Percentiles rank a stretch among this genome's conserved stretches.
phyloP scores from a whole-genome alignment of 1,140 invertebrate species.

The Coboldia fuscipes region DNA sequence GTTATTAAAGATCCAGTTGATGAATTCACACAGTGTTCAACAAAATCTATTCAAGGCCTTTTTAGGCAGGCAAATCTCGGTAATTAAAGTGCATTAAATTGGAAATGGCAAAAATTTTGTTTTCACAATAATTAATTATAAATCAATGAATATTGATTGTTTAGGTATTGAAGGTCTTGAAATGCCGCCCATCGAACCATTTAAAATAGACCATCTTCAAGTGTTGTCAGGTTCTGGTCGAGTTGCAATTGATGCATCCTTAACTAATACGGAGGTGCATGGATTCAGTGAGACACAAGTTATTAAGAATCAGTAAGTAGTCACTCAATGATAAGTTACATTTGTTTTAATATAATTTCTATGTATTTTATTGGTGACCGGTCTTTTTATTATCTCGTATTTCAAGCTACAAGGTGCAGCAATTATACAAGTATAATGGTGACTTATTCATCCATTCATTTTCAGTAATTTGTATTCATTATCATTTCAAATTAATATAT shows the following conservation, averaged over 20 bases:
- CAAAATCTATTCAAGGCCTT: conserved; percentile 32
- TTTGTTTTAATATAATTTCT: too few relatives aligned
- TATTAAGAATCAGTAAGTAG: conserved; percentile 31
- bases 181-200: conserved; percentile 35
- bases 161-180: conserved; percentile 20
- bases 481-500: too few relatives aligned
- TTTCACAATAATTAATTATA: conserved; percentile 7
- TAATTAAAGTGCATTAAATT: conserved; percentile 2
- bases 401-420: too few relatives aligned
- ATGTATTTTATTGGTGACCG: too few relatives aligned
- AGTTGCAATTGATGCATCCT: conserved; percentile 39
- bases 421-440: too few relatives aligned
- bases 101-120: background rate
- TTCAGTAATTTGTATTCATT: too few relatives aligned
- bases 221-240: conserved; percentile 42
- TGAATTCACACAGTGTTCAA: conserved; percentile 38
- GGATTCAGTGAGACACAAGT: conserved; percentile 39
- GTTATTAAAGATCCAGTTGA: conserved; percentile 31
- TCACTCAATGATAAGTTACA: background rate
- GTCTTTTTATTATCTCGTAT: too few relatives aligned
- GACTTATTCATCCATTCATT: too few relatives aligned
- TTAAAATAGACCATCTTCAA: conserved; percentile 35
- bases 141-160: background rate
- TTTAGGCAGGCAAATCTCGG: conserved; percentile 24
- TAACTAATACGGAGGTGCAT: conserved; percentile 35